Evolutionary conservation across 53 echinoderm and acorn worm species (phyloP).

Genomic region (Stichopus horrens): DNA sequence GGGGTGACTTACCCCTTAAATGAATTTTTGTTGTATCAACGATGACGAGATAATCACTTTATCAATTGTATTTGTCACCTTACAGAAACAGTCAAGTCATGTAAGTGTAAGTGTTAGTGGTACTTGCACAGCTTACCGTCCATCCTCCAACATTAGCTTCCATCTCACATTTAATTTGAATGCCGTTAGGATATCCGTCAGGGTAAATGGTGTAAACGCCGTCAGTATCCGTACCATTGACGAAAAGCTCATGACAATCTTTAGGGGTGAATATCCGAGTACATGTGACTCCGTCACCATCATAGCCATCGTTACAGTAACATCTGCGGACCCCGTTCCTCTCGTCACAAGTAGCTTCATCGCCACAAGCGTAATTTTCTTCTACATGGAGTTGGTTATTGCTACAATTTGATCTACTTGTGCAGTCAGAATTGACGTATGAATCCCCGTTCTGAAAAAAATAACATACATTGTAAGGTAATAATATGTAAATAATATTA

Average conservation of each 20-base stretch:
- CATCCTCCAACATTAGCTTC: constrained; percentile 23
- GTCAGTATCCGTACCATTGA: neutral
- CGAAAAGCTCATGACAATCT: neutral
- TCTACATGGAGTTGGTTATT: neutral
- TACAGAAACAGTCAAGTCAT: no score
- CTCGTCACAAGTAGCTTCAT: neutral
- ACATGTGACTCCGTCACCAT: constrained; percentile 3
- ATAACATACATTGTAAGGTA: no score
- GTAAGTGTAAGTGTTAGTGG: no score
- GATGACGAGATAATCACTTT: no score
- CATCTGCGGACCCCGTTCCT: neutral
- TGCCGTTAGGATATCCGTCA: neutral
- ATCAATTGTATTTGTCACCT: no score
- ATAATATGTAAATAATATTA: no score
- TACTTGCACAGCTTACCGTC: constrained; percentile 4
- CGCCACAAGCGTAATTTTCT: neutral
- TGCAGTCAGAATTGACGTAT: constrained; percentile 1
- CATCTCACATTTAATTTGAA: constrained; percentile 11
- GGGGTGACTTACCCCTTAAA: no score
- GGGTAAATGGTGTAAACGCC: constrained; percentile 24
- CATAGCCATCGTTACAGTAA: constrained; percentile 8
- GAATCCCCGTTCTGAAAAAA: constrained; percentile 15
- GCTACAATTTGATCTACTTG: constrained; percentile 2
- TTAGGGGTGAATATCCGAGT: neutral
- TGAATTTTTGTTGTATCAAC: no score